Evolutionary conservation across 2,888 invertebrate species (phyloP), one percentile per base, ranked within the genome.

Genomic region (Dusona sp.): DNA sequence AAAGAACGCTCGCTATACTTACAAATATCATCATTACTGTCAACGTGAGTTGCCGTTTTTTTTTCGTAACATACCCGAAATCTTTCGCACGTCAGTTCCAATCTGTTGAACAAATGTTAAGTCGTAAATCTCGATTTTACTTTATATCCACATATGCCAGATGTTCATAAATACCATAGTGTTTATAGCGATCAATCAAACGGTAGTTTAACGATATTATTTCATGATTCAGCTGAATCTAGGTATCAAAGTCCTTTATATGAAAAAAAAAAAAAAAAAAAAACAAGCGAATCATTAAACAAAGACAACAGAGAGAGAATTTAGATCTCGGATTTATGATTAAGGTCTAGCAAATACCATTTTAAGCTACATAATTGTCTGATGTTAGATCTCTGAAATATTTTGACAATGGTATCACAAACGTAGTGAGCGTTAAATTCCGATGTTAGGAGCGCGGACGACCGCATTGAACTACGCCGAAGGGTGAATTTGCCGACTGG

Each of bases 401-500:
- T 70, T 68, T 70, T 25, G 25, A 68, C 38, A 22, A 57, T 42
- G 57, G 54, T 70, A 79, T 29, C 57, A 79, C 57, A 57, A 78
- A 67, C 68, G 38, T 29, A 57, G 54, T 19, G 33, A 70, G 38
- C 42, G 38, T 38, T 33, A 70, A 67, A 33, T 51, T 45, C n/a
- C 75, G 45, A 48, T 33, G 75, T 45, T 64, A 33, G 19, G 9
- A 65, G 13, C 42, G 38, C 38, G 65, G 57, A 79, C 70, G 25
- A 73, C 64, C 38, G n/a, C 73, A 64, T 42, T 29, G 75, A 80
- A 54, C 51, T 51, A 72, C 79, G 68, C 70, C 16, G 51, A 36
- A 67, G 70, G 81, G 85, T 79, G 82, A 79, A 83, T 73, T 73
- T 38, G 83, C 64, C 22, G 78, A 73, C 78, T 74, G 64, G 67